phyloP scores from a whole-genome alignment of 2,888 invertebrate species.

The Autographa pulchrina region DNA sequence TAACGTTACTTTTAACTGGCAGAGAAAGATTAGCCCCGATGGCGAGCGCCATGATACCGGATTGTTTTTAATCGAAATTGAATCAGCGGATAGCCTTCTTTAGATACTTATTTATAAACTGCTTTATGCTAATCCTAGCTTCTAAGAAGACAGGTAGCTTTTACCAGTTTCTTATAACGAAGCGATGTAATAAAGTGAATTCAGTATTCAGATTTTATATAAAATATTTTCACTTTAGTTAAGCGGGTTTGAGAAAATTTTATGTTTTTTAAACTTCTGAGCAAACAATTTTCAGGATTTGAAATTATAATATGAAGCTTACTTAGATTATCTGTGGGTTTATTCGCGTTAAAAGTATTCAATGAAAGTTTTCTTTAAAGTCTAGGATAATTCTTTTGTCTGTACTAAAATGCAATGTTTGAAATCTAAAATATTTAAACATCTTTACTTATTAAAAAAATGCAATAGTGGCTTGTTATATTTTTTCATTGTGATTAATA shows the following conservation, averaged over 20 bases:
- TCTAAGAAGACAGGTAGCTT: conserved; percentile 4
- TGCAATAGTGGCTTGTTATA: too few relatives aligned
- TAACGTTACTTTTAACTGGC: conserved; percentile 50
- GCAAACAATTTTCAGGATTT: conserved; percentile 29
- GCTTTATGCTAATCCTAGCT: conserved; percentile 10
- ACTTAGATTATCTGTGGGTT: neutral
- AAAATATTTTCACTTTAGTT: conserved; percentile 25
- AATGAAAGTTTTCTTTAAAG: neutral
- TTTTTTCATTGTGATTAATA: too few relatives aligned
- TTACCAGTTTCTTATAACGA: conserved; percentile 4
- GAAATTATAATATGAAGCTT: conserved; percentile 25
- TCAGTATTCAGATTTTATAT: conserved; percentile 11
- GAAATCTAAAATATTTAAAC: neutral
- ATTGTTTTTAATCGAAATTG: conserved; percentile 53
- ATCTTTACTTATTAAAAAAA: too few relatives aligned
- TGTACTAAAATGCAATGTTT: neutral
- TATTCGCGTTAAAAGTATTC: neutral
- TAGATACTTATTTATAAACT: conserved; percentile 7
- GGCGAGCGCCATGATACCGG: conserved; percentile 29
- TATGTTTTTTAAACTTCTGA: conserved; percentile 22
- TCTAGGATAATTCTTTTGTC: neutral
- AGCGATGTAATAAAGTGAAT: conserved; percentile 8
- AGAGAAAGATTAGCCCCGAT: conserved; percentile 52
- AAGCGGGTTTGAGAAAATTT: conserved; percentile 10
- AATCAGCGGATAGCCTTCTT: conserved; percentile 25